Base-by-base conservation (phyloP, 2,113 vertebrate genomes). In the Ranitomeya imitator region DNA sequence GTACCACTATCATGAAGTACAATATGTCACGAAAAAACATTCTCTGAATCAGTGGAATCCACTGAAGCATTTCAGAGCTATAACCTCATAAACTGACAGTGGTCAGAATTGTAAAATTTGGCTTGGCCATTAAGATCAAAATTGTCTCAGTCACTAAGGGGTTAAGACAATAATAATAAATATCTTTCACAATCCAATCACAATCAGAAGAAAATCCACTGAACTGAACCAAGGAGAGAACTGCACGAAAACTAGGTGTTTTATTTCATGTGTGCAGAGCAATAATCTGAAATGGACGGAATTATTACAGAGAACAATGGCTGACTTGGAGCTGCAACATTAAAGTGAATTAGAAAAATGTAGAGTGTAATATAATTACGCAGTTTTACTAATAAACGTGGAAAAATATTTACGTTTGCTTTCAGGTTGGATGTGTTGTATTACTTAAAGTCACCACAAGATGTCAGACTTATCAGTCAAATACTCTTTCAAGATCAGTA, bases 401-500 rank as follows among this genome's bases (percentile, higher is more conserved):
- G n/a, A 67, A 37, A 37, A 2, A 23, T 31, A 73, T 73, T 73
- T 37, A 0, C 16, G 7, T 15, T 73, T 1, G 7, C 26, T 16
- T 15, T 73, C 7, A 74, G 0, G 7, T 18, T 45, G 8, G 6
- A 74, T 18, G 31, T 16, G 15, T 15, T 45, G 16, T 8, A 74
- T 74, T 74, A 51, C 71, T 9, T 45, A 12, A 19, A 57, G 65
- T 74, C 8, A 59, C 67, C 86, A 88, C 86, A 77, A 83, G 86
- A 74, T 88, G 86, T 80, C 86, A 88, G 79, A 23, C 69, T 83
- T 88, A 67, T 15, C 86, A 88, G 71, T 2, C 26, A 88, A 88
- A 61, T 16, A 1, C 23, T 73, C 26, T 37, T 73, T 18, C 31
- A 19, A 37, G 26, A 31, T 31, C 26, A 71, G 10, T 69, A 69